Evolutionary conservation across 2,888 invertebrate species (phyloP), one percentile per base, ranked within the genome.

Genomic region (Norana najaformis): DNA sequence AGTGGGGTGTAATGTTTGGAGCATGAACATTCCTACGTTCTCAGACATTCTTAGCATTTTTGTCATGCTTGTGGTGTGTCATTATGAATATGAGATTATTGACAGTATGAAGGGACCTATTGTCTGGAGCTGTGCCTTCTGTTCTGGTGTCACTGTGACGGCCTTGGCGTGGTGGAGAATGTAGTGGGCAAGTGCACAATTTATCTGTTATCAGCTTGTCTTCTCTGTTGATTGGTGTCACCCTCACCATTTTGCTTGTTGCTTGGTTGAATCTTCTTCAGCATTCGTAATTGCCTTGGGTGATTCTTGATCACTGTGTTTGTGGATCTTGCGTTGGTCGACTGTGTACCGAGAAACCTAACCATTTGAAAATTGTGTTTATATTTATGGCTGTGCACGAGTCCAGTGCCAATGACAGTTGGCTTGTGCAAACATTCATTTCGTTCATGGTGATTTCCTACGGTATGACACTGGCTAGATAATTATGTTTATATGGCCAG

Each of bases 71-170:
- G 69, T 69, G 69, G 69, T 69, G n/a, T 69, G 69, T 69, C 69
- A n/a, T 69, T 69, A 69, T 69, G 69, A 69, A 69, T 69, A n/a
- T 69, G 69, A 69, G 69, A 69, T 69, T 69, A 69, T 69, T 69
- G 69, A 69, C 69, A n/a, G 69, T 69, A 69, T n/a, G 69, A 69
- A 69, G 30, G 69, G 30, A n/a, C 16, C 30, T 69, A 69, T n/a
- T n/a, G 69, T n/a, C 69, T 69, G 3, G n/a, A 13, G 0, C 69
- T 69, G 69, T 69, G 69, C 69, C 30, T 69, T 69, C 69, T 69
- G 69, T 69, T 69, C 30, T 69, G 30, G 16, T n/a, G 69, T 69
- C 30, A n/a, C 8, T 69, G 69, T 69, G 69, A 69, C 69, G 8
- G 30, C 8, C n/a, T 30, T 69, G 69, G n/a, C 69, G 8, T 8